Evolutionary conservation across 2,888 invertebrate genomes (phyloP).

Genomic region (Eristalis pertinax): DNA sequence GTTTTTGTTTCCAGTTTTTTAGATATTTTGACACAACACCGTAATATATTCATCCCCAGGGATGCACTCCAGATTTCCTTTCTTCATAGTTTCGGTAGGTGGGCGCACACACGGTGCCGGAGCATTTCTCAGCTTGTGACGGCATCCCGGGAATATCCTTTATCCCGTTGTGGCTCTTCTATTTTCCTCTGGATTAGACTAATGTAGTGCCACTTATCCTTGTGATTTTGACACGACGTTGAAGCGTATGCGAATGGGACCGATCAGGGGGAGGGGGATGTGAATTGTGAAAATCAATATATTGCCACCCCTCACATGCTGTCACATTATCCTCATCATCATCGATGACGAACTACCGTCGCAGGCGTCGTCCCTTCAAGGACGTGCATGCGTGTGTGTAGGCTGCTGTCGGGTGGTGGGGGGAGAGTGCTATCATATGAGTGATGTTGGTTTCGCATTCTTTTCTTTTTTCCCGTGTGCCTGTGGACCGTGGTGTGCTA

Average conservation of each 20-base stretch:
- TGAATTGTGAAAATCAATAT: constrained; percentile 32
- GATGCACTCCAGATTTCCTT: constrained; percentile 66
- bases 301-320: constrained; percentile 62
- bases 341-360: constrained; percentile 49
- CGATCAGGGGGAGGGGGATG: background rate
- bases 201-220: constrained; percentile 71
- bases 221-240: constrained; percentile 67
- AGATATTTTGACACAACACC: constrained; percentile 56
- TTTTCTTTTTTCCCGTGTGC: background rate
- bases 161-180: constrained; percentile 54
- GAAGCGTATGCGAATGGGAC: constrained; percentile 54
- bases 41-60: constrained; percentile 71
- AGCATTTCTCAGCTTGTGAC: background rate
- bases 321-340: constrained; percentile 69
- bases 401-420: background rate
- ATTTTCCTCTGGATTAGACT: constrained; percentile 66
- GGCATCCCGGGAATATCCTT: constrained; percentile 49
- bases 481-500: constrained; percentile 19
- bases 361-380: constrained; percentile 17
- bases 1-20: constrained; percentile 50
- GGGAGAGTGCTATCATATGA: constrained; percentile 41
- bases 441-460: constrained; percentile 38
- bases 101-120: too few species aligned
- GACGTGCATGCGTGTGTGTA: constrained; percentile 24
- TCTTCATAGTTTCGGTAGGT: constrained; percentile 22